phyloP scores from a whole-genome alignment of 1,140 invertebrate genomes.

The Drosophila takahashii region DNA sequence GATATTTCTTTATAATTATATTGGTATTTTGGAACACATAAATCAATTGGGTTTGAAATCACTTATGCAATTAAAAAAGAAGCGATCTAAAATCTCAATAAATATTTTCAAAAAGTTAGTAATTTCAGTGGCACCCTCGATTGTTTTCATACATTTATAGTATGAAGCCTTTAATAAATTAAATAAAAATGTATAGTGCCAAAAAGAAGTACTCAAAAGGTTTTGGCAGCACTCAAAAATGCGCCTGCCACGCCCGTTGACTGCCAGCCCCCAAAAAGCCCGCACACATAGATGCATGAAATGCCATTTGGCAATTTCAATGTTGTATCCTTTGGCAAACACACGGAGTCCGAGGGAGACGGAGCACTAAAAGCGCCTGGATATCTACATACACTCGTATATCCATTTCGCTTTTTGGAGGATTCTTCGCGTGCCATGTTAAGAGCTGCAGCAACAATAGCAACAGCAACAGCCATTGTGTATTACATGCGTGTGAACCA shows the following conservation, averaged over 20 bases:
- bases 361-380: conserved; percentile 40
- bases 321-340: conserved; percentile 64
- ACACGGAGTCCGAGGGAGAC: conserved; percentile 27
- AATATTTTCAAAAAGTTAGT: not conserved
- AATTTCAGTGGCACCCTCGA: not conserved
- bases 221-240: conserved; percentile 9
- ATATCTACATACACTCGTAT: conserved; percentile 59
- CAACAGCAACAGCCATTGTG: conserved; percentile 45
- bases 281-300: conserved; percentile 35
- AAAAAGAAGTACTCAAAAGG: conserved; percentile 6
- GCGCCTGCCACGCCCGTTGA: conserved; percentile 5
- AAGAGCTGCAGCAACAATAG: conserved; percentile 72
- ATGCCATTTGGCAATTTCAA: conserved; percentile 73
- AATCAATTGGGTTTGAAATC: no score
- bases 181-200: conserved; percentile 2
- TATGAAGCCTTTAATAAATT: conserved; percentile 1
- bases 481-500: conserved; percentile 79
- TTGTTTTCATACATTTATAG: no score
- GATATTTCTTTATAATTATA: no score
- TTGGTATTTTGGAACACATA: no score
- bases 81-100: no score
- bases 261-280: not conserved
- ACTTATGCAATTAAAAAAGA: no score
- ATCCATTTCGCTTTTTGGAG: conserved; percentile 79
- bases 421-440: conserved; percentile 80